Evolutionary conservation across 2,888 invertebrate genomes (phyloP).

Genomic region (Drosophila eohydei): DNA sequence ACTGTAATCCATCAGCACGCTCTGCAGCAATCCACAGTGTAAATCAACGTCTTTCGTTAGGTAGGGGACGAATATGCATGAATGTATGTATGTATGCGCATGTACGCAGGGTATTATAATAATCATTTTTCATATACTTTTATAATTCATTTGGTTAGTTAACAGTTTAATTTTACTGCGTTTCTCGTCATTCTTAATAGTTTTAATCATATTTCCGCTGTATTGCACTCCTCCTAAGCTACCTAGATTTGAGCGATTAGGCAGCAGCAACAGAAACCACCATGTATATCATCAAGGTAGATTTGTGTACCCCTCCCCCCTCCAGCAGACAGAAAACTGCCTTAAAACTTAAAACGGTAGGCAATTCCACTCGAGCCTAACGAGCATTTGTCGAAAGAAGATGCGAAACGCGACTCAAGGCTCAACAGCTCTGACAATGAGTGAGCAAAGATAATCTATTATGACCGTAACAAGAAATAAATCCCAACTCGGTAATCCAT

Average conservation of each 20-base stretch:
- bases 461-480: slow-evolving; percentile 80
- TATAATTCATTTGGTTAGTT: slow-evolving; percentile 25
- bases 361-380: slow-evolving; percentile 53
- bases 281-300: slow-evolving; percentile 37
- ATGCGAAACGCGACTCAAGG: slow-evolving; percentile 35
- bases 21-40: slow-evolving; percentile 5
- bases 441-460: slow-evolving; percentile 80
- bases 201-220: slow-evolving; percentile 41
- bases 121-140: slow-evolving; percentile 3
- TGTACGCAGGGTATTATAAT: neutral
- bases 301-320: slow-evolving; percentile 16
- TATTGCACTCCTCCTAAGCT: neutral
- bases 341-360: slow-evolving; percentile 53
- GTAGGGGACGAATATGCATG: neutral
- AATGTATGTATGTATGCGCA: neutral
- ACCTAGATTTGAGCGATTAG: slow-evolving; percentile 48
- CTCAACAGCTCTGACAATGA: slow-evolving; percentile 66
- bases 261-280: slow-evolving; percentile 36
- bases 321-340: slow-evolving; percentile 25
- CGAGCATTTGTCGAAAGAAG: slow-evolving; percentile 69
- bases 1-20: slow-evolving; percentile 5
- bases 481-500: slow-evolving; percentile 80
- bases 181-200: slow-evolving; percentile 43
- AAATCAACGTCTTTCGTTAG: slow-evolving; percentile 1
- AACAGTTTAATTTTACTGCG: slow-evolving; percentile 39